Evolutionary conservation across 2,888 invertebrate genomes (phyloP).

Genomic region (Melanostoma mellinum): DNA sequence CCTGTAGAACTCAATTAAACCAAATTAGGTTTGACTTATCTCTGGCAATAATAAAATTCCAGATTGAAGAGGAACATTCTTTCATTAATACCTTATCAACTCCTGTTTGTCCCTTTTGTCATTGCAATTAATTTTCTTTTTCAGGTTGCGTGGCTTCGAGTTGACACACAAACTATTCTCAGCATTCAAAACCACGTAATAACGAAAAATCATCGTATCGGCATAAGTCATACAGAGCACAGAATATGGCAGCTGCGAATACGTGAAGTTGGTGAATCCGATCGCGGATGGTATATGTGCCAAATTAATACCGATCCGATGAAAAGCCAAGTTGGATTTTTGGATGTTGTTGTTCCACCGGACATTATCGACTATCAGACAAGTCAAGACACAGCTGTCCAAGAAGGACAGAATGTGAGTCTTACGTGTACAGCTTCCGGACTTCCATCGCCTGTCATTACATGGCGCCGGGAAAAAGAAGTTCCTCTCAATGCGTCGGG

Average conservation of each 20-base stretch:
- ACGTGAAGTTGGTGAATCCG: constrained; percentile 91
- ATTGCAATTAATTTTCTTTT: constrained; percentile 72
- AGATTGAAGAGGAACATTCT: too few species aligned
- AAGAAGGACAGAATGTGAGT: constrained; percentile 93
- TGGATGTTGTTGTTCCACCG: constrained; percentile 94
- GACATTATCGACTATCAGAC: constrained; percentile 94
- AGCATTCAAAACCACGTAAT: constrained; percentile 95
- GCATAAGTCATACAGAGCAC: constrained; percentile 92
- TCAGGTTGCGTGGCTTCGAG: constrained; percentile 94
- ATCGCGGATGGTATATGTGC: constrained; percentile 95
- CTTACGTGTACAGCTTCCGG: constrained; percentile 94
- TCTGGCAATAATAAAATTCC: too few species aligned
- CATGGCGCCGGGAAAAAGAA: constrained; percentile 93
- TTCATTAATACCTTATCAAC: too few species aligned
- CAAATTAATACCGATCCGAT: constrained; percentile 96
- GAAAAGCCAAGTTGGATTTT: constrained; percentile 93
- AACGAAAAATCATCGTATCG: constrained; percentile 93
- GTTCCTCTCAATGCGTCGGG: constrained; percentile 83
- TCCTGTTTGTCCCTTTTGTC: too few species aligned
- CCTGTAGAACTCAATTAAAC: too few species aligned
- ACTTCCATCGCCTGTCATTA: constrained; percentile 91
- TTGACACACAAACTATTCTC: constrained; percentile 95
- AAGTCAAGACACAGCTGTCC: constrained; percentile 92
- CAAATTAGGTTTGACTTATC: too few species aligned
- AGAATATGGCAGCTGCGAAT: constrained; percentile 94